Base-by-base conservation (phyloP, 2,888 invertebrate genomes). In the Eupithecia subfuscata region DNA sequence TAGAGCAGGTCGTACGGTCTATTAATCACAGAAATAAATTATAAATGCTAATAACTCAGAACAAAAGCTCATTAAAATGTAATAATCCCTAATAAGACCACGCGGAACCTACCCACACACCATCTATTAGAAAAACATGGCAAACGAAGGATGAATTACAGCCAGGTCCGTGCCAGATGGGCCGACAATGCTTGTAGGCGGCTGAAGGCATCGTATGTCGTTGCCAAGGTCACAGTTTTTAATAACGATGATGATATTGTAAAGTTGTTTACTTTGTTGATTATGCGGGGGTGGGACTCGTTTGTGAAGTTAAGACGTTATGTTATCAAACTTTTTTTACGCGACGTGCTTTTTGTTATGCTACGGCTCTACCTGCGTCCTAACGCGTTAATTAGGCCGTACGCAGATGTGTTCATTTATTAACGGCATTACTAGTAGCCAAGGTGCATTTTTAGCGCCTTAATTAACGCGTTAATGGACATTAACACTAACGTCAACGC, bases 151-250 rank as follows among this genome's bases (percentile, higher is more conserved):
- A 72, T 69, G 7, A 22, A 60, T 14, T 12, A 56, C 45, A 45
- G 65, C 43, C 43, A 70, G 63, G n/a, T 43, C 43, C n/a, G 48
- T 67, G 73, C 76, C 80, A 81, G 79, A 76, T 80, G 80, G 80
- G 80, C 86, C 86, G 89, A 88, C 18, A 86, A 89, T 69, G 68
- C 56, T 16, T 63, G 91, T 92, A 86, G 92, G 92, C 75, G 80
- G 76, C 75, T 25, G n/a, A 79, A 74, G 83, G 79, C 82, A 84
- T 80, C 84, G 86, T 86, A 87, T 81, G 89, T 77, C 43, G 81
- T 85, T 83, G 78, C 80, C 89, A 90, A 91, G 91, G 90, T 89
- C 12, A 71, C 30, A 48, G 34, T 60, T 60, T 56, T 25, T 60
- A 45, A 43, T 43, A 22, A n/a, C n/a, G 2, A 83, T n/a, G 80